Evolutionary conservation across 2,888 invertebrate genomes (phyloP).

Genomic region (Melanotus villosus): DNA sequence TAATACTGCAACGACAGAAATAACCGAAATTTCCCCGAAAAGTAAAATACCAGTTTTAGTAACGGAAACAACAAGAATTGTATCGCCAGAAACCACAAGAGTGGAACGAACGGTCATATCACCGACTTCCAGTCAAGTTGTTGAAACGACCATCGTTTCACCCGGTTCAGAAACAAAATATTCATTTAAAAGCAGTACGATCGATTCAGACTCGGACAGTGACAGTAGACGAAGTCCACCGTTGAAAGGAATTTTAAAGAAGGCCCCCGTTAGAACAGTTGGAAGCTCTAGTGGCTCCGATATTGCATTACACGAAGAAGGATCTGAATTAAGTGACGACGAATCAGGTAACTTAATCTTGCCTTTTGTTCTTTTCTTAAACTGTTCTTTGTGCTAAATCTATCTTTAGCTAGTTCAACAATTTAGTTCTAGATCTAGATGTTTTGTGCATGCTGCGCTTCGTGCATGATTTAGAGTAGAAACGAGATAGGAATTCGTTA

Average conservation of each 20-base stretch:
- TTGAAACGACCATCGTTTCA: constrained; percentile 59
- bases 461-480: constrained; percentile 37
- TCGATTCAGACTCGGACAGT: constrained; percentile 68
- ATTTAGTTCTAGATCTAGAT: constrained; percentile 3
- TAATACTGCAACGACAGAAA: constrained; percentile 49
- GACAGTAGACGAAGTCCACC: constrained; percentile 65
- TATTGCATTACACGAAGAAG: constrained; percentile 75
- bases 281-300: constrained; percentile 78
- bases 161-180: constrained; percentile 59
- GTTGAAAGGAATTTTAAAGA: constrained; percentile 66
- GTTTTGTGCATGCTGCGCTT: constrained; percentile 22
- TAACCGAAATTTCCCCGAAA: constrained; percentile 56
- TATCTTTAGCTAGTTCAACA: constrained; percentile 28
- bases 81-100: constrained; percentile 56
- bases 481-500: background rate
- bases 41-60: constrained; percentile 69
- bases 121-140: constrained; percentile 51
- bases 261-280: constrained; percentile 67
- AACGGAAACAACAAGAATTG: constrained; percentile 62
- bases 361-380: constrained; percentile 18
- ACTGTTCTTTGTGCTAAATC: constrained; percentile 1
- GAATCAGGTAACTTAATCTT: constrained; percentile 73
- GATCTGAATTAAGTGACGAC: constrained; percentile 75
- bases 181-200: constrained; percentile 61
- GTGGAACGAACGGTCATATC: constrained; percentile 55